Evolutionary conservation across 2,888 invertebrate species (phyloP), one percentile per base, ranked within the genome.

Genomic region (Dusona sp.): DNA sequence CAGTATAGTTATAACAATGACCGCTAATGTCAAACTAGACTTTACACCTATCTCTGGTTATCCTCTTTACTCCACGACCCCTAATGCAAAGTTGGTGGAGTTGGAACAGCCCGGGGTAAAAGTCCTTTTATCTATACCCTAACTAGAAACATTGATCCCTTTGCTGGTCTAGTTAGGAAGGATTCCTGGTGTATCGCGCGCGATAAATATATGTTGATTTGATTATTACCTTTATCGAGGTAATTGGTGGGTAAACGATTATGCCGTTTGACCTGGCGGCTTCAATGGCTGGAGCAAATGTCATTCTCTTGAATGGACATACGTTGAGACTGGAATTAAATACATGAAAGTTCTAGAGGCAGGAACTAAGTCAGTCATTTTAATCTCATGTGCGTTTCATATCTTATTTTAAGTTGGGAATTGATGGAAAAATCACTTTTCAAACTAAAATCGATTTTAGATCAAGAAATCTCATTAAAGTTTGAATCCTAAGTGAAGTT

Each of bases 141-240:
- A n/a, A 72, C 75, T 11, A 33, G 70, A 22, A 65, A 73, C 57
- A 51, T 48, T n/a, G 36, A n/a, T 67, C 57, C 73, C 45, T 72
- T 51, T 45, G 48, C 42, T 45, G n/a, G 48, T 57, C 57, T 45
- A 45, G 54, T 36, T 13, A 25, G 25, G 45, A 67, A 57, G 38
- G 42, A 68, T 75, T 45, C 70, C 51, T n/a, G 36, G 48, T 22
- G 70, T 77, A 83, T 68, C 33, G n/a, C 45, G 16, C 54, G 73
- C 85, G 87, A 89, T 91, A 91, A 91, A 91, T 89, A 89, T 87
- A 89, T 88, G 90, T 88, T 91, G 90, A 91, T 90, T 87, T 77
- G 89, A 90, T 91, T 90, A 91, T 89, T 89, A 90, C 89, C 88
- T 89, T 90, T 88, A 90, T 90, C 89, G 86, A 72, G 88, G 82